Evolutionary conservation across 2,888 invertebrate species (phyloP).

Genomic region (Meganola albula): DNA sequence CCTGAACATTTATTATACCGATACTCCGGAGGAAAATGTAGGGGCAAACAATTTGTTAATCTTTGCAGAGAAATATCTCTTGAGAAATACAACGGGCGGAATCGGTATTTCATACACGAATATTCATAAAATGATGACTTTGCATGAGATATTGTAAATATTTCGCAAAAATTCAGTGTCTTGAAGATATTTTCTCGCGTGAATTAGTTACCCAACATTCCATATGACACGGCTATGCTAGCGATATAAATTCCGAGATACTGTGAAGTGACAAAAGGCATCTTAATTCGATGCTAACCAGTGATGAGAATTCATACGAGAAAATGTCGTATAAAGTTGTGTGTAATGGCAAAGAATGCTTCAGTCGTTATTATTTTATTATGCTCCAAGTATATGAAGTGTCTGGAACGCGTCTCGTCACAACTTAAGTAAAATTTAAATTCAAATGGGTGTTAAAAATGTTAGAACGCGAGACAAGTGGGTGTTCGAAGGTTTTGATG

Average conservation of each 20-base stretch:
- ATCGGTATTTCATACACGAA: constrained; percentile 34
- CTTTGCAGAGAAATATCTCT: constrained; percentile 38
- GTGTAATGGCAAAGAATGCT: constrained; percentile 31
- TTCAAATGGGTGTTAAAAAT: constrained; percentile 64
- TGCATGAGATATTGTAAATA: constrained; percentile 31
- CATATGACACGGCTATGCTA: constrained; percentile 40
- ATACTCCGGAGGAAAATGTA: constrained; percentile 40
- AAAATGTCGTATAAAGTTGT: neutral
- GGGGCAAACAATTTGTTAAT: constrained; percentile 51
- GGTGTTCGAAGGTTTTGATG: constrained; percentile 54
- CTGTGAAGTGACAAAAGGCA: constrained; percentile 37
- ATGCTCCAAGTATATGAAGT: constrained; percentile 43
- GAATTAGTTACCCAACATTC: constrained; percentile 60
- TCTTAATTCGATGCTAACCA: constrained; percentile 43
- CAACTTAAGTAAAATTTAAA: constrained; percentile 54
- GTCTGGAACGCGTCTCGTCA: constrained; percentile 41
- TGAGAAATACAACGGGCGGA: constrained; percentile 26
- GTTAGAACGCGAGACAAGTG: constrained; percentile 42
- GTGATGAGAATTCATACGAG: constrained; percentile 21
- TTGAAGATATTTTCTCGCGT: constrained; percentile 60
- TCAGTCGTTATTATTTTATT: constrained; percentile 52
- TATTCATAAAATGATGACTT: constrained; percentile 35
- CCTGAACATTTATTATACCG: constrained; percentile 50
- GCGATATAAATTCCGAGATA: constrained; percentile 40
- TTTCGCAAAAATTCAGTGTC: constrained; percentile 46